Base-by-base conservation (phyloP, 2,888 invertebrate genomes). In the Hipparchia semele region DNA sequence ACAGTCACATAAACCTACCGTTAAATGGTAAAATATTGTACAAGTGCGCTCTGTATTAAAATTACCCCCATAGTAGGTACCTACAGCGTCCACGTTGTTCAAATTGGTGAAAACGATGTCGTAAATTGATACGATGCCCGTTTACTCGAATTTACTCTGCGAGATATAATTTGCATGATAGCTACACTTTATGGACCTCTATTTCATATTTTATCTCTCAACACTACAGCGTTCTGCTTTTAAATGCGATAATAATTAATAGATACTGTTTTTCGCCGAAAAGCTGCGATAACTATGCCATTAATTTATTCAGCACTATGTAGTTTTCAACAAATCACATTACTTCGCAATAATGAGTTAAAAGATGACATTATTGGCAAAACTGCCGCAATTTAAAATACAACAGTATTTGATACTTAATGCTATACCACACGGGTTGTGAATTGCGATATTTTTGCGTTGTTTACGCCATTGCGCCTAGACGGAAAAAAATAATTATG, bases 21-120 rank as follows among this genome's bases (percentile, higher is more conserved):
- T 6, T 7, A 46, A 46, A 49, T 6, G 49, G 3, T 49, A 49
- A 65, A 54, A 67, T 10, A 56, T 6, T 46, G n/a, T 46, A 62
- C 54, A 39, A 68, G 45, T 54, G 54, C 51, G 51, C 68, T 68
- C 67, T 65, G 46, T 54, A 69, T 59, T 62, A 56, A 66, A 72
- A 74, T 68, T 66, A 62, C 71, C 59, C 59, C 51, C 59, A 66
- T 39, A 71, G 59, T 39, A 39, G 39, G 39, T 39, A 39, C n/a
- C n/a, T n/a, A n/a, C 12, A 60, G 53, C 46, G 59, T 33, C 69
- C 60, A 45, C 59, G 39, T n/a, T 54, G 54, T 58, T 62, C 59
- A 73, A 75, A 75, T 68, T 72, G 73, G 73, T 73, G 67, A 70
- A 70, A 72, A 75, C 70, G 68, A 49, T 72, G 54, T 60, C 75